These are phyloP conservation scores for Gulo gulo DNA, from an alignment of 2,113 vertebrate species.

Conservation along the genomic window DNA sequence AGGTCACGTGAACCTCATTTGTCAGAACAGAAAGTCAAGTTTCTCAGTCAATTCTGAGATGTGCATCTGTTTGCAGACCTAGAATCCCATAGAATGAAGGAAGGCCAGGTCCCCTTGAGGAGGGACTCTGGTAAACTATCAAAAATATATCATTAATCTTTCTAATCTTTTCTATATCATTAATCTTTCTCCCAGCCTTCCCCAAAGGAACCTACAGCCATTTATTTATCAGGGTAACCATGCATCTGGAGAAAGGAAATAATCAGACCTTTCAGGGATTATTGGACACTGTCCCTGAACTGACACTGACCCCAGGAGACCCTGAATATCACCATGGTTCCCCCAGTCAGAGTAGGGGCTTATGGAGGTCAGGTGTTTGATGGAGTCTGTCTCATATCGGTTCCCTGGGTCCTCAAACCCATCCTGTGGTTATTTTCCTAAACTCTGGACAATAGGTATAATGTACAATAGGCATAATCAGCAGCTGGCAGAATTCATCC, in stretches of 20 bases:
- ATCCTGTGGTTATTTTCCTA: not conserved
- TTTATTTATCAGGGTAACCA: not conserved
- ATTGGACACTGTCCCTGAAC: not conserved
- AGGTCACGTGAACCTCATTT: not conserved
- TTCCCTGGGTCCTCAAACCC: not conserved
- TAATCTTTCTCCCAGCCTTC: not conserved
- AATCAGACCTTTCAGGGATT: not conserved
- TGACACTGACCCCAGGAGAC: not conserved
- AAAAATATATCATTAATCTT: not conserved
- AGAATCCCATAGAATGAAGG: not conserved
- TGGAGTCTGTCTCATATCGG: not conserved
- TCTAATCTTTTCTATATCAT: no score
- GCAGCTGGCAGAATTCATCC: not conserved
- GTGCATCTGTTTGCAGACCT: not conserved
- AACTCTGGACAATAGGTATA: not conserved
- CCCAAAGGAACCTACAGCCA: not conserved
- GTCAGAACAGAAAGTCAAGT: not conserved
- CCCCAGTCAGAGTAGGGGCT: not conserved
- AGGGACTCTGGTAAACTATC: no score
- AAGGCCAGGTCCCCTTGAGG: not conserved
- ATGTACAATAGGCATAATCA: not conserved
- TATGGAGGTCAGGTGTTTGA: no score
- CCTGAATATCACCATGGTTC: not conserved
- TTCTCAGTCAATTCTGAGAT: not conserved
- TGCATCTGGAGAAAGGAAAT: not conserved